Conservation (phyloP, 2,797 vertebrate species). For the Arnoldichthys spilopterus region DNA sequence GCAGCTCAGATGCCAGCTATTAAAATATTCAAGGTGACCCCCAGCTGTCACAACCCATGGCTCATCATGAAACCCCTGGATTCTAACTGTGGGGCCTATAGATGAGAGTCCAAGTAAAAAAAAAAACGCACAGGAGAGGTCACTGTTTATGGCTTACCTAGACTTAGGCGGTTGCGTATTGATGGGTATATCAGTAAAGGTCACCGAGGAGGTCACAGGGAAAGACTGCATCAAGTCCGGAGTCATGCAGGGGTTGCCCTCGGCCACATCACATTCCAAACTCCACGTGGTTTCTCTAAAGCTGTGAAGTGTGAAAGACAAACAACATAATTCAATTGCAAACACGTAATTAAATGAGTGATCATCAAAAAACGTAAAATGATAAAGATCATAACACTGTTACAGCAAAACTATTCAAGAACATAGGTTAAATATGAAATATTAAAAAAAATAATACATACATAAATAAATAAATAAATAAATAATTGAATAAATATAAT, state of each 20-base stretch:
- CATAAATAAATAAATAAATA: no score
- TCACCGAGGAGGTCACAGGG: conserved; percentile 84
- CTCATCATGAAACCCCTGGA: background rate
- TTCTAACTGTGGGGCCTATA: background rate
- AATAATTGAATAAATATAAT: no score
- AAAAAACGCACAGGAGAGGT: background rate
- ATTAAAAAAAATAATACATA: no score
- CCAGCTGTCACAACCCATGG: background rate
- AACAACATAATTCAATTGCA: background rate
- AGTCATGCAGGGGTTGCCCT: conserved; percentile 69
- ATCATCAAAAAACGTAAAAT: no score
- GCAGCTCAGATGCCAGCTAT: no score
- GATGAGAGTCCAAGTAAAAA: background rate
- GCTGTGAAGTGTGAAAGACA: conserved; percentile 68
- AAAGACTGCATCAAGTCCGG: conserved; percentile 71
- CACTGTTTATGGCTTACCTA: conserved; percentile 75
- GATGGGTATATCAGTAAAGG: conserved; percentile 83
- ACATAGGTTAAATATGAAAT: background rate
- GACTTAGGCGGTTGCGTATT: conserved; percentile 74
- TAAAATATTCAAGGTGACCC: no score
- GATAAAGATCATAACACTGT: no score
- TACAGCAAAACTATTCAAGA: no score
- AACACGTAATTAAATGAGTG: no score
- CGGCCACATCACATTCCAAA: conserved; percentile 79
- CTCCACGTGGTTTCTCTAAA: conserved; percentile 80